A percentile compares a stretch with the other conserved stretches of the same genome.
These are phyloP conservation scores for Stegodyphus mimosarum DNA, from an alignment of 1,140 invertebrate species.

Conservation along the genomic window DNA sequence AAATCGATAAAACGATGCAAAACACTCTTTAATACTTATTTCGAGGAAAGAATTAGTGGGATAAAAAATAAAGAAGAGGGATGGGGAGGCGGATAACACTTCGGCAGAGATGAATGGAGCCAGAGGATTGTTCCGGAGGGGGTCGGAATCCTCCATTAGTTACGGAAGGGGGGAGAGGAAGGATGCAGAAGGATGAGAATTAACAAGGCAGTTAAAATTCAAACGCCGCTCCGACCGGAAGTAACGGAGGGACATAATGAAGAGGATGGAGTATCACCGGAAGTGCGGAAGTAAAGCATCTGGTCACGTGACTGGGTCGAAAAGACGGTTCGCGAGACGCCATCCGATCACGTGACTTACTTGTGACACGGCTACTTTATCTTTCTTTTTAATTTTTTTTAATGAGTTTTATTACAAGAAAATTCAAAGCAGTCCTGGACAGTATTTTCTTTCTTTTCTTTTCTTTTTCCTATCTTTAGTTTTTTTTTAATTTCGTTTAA, in stretches of 20 bases:
- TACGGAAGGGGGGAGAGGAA: slow-evolving; percentile 14
- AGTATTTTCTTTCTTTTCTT: too few species aligned
- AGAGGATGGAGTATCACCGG: slow-evolving; percentile 54
- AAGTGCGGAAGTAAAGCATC: slow-evolving; percentile 58
- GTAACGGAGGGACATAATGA: slow-evolving; percentile 57
- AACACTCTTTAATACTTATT: background rate
- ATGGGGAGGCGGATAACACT: background rate
- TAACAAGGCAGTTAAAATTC: slow-evolving; percentile 61
- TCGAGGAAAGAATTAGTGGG: slow-evolving; percentile 4
- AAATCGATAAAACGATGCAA: background rate
- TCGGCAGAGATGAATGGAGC: background rate
- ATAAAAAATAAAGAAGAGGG: slow-evolving; percentile 1
- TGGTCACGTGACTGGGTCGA: slow-evolving; percentile 48
- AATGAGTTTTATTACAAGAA: too few species aligned
- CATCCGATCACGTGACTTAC: slow-evolving; percentile 47
- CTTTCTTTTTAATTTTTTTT: background rate
- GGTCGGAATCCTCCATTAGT: slow-evolving; percentile 43
- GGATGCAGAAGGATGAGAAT: slow-evolving; percentile 8
- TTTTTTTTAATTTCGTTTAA: too few species aligned
- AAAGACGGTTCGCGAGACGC: slow-evolving; percentile 56
- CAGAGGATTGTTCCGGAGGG: background rate
- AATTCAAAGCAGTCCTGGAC: too few species aligned
- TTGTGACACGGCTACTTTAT: background rate
- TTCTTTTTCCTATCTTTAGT: too few species aligned
- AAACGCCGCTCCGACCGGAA: slow-evolving; percentile 55